Evolutionary conservation across 2,797 vertebrate species (phyloP).

Genomic region (Sorex maritimensis): DNA sequence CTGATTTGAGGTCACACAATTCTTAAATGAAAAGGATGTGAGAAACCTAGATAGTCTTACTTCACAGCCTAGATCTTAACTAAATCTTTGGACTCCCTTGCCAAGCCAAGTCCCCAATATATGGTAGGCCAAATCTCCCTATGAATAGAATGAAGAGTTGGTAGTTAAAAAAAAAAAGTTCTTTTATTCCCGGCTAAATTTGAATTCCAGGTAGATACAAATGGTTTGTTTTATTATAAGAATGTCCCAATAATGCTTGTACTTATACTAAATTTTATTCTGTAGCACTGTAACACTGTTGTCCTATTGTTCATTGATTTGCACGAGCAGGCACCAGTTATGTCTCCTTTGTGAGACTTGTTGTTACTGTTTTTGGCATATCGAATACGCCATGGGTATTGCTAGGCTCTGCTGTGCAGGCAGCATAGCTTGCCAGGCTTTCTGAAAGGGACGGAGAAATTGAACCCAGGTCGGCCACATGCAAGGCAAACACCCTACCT

Average conservation of each 20-base stretch:
- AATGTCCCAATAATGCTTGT: constrained; percentile 4
- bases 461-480: too few relatives aligned
- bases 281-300: too few relatives aligned
- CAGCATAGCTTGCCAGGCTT: too few relatives aligned
- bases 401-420: too few relatives aligned
- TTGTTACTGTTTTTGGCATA: too few relatives aligned
- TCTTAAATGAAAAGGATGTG: neutral
- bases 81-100: neutral
- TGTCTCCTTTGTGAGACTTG: too few relatives aligned
- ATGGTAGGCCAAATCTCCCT: neutral
- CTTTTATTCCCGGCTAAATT: neutral
- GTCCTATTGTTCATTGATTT: too few relatives aligned
- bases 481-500: too few relatives aligned
- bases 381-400: too few relatives aligned
- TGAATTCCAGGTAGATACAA: constrained; percentile 34
- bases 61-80: neutral
- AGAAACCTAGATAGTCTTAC: neutral
- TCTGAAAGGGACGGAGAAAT: too few relatives aligned
- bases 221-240: neutral
- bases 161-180: constrained; percentile 10
- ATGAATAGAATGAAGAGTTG: neutral
- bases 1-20: neutral
- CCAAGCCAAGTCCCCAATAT: neutral
- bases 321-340: too few relatives aligned
- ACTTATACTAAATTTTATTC: neutral